Conservation (phyloP, 2,888 invertebrate genomes). For the Troglohyphantes excavatus region DNA sequence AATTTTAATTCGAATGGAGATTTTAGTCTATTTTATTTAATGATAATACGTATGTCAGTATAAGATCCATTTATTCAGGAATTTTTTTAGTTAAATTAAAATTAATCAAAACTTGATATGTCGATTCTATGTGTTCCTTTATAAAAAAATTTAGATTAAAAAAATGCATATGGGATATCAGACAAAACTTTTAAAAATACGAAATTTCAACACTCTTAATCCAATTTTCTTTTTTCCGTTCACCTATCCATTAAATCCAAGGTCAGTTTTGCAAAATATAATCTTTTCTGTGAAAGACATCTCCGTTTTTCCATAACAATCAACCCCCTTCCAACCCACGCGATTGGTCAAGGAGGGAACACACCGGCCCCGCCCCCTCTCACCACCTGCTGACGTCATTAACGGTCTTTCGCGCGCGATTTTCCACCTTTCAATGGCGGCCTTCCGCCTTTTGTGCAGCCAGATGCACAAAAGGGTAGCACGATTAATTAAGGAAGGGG, state of each 20-base stretch:
- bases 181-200: too few species aligned
- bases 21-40: too few species aligned
- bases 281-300: background rate
- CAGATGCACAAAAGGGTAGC: conserved; percentile 49
- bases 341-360: conserved; percentile 7
- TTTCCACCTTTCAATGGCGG: conserved; percentile 51
- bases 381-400: conserved; percentile 69
- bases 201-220: background rate
- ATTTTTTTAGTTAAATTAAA: too few species aligned
- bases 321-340: background rate
- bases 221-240: background rate
- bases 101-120: too few species aligned
- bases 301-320: conserved; percentile 6
- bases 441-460: conserved; percentile 30
- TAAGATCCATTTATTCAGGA: too few species aligned
- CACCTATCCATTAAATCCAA: background rate
- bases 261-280: background rate
- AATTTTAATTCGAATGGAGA: too few species aligned
- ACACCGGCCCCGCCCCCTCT: conserved; percentile 18
- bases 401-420: conserved; percentile 59
- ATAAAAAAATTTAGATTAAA: too few species aligned
- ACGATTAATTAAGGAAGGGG: conserved; percentile 51
- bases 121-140: too few species aligned
- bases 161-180: too few species aligned
- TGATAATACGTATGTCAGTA: too few species aligned